phyloP scores from a whole-genome alignment of 2,888 invertebrate genomes.

The Hirtodrosophila histrioides region DNA sequence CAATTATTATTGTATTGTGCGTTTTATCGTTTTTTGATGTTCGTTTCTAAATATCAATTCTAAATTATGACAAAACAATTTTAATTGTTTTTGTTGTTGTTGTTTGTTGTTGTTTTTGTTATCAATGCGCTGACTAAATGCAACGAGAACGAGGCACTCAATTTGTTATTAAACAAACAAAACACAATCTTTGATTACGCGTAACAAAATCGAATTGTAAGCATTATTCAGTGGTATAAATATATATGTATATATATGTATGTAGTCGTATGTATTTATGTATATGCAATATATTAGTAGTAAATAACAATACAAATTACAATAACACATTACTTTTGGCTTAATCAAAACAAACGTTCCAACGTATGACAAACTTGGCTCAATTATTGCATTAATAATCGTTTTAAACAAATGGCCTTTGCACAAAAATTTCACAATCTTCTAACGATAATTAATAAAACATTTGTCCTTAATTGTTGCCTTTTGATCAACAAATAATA shows the following conservation, averaged over 20 bases:
- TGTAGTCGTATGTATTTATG: conserved; percentile 15
- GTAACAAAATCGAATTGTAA: conserved; percentile 58
- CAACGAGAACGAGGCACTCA: conserved; percentile 75
- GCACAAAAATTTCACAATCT: conserved; percentile 35
- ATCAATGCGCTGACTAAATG: conserved; percentile 58
- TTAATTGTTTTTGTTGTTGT: conserved; percentile 23
- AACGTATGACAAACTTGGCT: conserved; percentile 50
- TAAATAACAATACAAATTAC: conserved; percentile 78
- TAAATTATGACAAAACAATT: conserved; percentile 47
- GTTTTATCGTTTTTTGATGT: conserved; percentile 15
- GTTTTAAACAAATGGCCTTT: too few species aligned
- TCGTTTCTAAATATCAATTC: conserved; percentile 35
- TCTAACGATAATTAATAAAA: conserved; percentile 52
- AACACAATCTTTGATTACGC: conserved; percentile 46
- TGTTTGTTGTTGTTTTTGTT: conserved; percentile 35
- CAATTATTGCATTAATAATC: conserved; percentile 53
- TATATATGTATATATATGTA: conserved; percentile 33
- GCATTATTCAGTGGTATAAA: conserved; percentile 41
- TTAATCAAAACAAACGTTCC: conserved; percentile 69
- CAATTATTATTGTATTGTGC: conserved; percentile 63
- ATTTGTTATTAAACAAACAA: conserved; percentile 48
- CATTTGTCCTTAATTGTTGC: conserved; percentile 57
- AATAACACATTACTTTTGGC: conserved; percentile 79
- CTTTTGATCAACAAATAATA: conserved; percentile 66
- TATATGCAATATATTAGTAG: conserved; percentile 64